phyloP scores from a whole-genome alignment of 2,888 invertebrate genomes.

The Muscina levida region DNA sequence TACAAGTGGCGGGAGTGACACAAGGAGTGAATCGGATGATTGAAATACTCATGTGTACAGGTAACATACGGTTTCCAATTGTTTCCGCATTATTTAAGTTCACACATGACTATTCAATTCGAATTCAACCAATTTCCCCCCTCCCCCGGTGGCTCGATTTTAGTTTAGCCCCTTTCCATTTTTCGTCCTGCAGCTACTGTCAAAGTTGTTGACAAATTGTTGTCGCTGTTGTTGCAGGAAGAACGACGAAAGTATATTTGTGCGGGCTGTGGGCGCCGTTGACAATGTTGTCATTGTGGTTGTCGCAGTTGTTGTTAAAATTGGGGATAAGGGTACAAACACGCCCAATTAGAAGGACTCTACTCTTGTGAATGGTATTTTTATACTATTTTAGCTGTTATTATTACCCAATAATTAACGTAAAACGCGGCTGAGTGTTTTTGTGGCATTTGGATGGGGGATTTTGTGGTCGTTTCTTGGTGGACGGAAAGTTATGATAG shows the following conservation, averaged over 20 bases:
- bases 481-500: conserved; percentile 48
- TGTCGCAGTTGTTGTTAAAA: conserved; percentile 2
- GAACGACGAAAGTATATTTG: neutral
- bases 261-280: neutral
- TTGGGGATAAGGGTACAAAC: conserved; percentile 49
- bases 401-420: conserved; percentile 60
- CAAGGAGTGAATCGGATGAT: neutral
- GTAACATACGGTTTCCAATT: conserved; percentile 58
- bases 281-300: neutral
- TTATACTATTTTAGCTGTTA: conserved; percentile 52
- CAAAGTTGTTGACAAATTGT: conserved; percentile 64
- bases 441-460: neutral
- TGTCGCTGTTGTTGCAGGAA: conserved; percentile 8
- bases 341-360: conserved; percentile 44
- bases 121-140: neutral
- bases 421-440: neutral
- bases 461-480: neutral
- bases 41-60: neutral
- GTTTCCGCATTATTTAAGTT: conserved; percentile 59
- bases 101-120: conserved; percentile 64
- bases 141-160: neutral
- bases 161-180: too few species aligned
- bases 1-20: conserved; percentile 19
- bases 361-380: conserved; percentile 38
- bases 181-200: too few species aligned